Evolutionary conservation across 2,797 vertebrate genomes (phyloP).

Genomic region (Propithecus perrieri): DNA sequence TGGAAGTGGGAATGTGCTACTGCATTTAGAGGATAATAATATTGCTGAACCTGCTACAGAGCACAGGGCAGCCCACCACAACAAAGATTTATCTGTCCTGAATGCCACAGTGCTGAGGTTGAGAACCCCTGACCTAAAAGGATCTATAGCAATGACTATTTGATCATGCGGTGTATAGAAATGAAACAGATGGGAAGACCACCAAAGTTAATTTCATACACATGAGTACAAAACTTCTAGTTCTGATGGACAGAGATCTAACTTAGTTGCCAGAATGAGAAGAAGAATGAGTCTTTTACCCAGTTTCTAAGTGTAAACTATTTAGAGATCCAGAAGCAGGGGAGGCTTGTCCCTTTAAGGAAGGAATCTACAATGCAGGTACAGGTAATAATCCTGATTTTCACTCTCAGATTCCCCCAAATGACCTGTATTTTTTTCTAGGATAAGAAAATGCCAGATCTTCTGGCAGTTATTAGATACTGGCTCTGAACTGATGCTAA

Average conservation of each 20-base stretch:
- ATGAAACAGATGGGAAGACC: background rate
- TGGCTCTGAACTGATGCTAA: background rate
- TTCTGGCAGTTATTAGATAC: background rate
- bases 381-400: background rate
- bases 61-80: background rate
- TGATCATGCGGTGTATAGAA: background rate
- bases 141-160: background rate
- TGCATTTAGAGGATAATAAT: background rate
- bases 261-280: background rate
- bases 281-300: background rate
- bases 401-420: background rate
- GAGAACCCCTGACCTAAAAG: background rate
- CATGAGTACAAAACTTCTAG: background rate
- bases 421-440: background rate
- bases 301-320: background rate
- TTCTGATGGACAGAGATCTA: background rate
- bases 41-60: background rate
- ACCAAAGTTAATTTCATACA: background rate
- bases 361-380: background rate
- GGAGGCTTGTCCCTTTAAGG: background rate
- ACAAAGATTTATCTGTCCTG: background rate
- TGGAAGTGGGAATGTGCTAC: background rate
- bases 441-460: background rate
- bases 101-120: background rate
- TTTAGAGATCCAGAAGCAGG: background rate